phyloP scores from a whole-genome alignment of 2,888 invertebrate species.

The Bombylius major region DNA sequence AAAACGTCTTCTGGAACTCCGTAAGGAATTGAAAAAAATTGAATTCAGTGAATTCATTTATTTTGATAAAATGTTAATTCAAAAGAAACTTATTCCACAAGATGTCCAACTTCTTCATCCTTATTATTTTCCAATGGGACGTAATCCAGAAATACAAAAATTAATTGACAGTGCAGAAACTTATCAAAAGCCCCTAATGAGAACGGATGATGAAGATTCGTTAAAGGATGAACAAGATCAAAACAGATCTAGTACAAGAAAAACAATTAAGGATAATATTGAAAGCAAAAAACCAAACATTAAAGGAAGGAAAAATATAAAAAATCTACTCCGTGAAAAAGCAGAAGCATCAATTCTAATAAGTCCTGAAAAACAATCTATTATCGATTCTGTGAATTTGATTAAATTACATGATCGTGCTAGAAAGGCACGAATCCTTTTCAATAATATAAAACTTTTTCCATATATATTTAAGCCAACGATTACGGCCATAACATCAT shows the following conservation, averaged over 20 bases:
- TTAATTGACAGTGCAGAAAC: background rate
- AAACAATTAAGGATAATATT: too few relatives aligned
- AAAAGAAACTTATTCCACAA: conserved; percentile 49
- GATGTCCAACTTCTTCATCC: conserved; percentile 44
- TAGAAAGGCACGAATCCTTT: conserved; percentile 23
- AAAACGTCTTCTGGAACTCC: conserved; percentile 41
- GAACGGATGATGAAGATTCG: background rate
- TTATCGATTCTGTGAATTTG: conserved; percentile 25
- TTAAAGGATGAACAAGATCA: background rate
- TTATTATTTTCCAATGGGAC: conserved; percentile 36
- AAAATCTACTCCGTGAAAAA: background rate
- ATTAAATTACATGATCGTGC: conserved; percentile 41
- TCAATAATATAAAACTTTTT: conserved; percentile 14
- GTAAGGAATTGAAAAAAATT: conserved; percentile 40
- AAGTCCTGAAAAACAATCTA: conserved; percentile 13
- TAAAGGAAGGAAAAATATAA: too few relatives aligned
- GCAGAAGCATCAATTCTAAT: background rate
- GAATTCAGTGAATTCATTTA: conserved; percentile 49
- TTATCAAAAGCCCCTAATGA: too few relatives aligned
- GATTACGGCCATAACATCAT: conserved; percentile 4
- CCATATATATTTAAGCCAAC: conserved; percentile 14
- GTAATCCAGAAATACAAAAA: conserved; percentile 8
- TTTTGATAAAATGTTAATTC: conserved; percentile 51
- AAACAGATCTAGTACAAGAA: background rate
- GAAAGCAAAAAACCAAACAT: too few relatives aligned